phyloP scores from a whole-genome alignment of 2,113 vertebrate genomes.

The Meleagris gallopavo region DNA sequence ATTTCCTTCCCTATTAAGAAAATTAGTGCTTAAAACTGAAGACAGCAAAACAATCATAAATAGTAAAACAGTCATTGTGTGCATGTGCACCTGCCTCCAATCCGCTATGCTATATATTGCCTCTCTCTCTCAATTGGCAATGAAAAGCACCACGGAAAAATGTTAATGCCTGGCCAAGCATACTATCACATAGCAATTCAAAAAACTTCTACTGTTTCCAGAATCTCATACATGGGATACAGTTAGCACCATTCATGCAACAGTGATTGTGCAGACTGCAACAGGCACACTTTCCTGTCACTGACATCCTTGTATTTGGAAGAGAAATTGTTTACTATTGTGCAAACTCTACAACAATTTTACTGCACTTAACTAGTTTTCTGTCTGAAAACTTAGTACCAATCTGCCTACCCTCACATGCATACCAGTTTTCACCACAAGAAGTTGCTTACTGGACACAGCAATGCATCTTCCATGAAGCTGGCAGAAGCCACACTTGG shows the following conservation, averaged over 20 bases:
- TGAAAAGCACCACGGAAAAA: not conserved
- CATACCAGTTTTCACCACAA: not conserved
- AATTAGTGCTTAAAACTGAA: not conserved
- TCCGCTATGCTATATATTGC: not conserved
- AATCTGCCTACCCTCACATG: not conserved
- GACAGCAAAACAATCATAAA: not conserved
- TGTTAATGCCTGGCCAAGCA: not conserved
- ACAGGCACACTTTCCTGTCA: not conserved
- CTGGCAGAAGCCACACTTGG: not conserved
- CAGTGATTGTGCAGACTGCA: not conserved
- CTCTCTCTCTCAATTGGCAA: not conserved
- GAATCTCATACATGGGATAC: not conserved
- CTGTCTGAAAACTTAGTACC: not conserved
- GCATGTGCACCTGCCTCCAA: not conserved
- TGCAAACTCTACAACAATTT: not conserved
- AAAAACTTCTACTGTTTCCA: not conserved
- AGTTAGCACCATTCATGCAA: not conserved
- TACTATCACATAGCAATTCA: not conserved
- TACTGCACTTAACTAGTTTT: not conserved
- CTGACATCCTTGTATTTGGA: no score
- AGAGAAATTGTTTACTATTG: not conserved
- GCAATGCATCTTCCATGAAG: not conserved
- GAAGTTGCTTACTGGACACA: not conserved
- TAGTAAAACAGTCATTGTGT: not conserved
- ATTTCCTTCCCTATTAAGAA: not conserved